Percentiles rank a stretch among this genome's conserved stretches.
These are phyloP conservation scores for Lutjanus erythropterus DNA, from an alignment of 2,113 vertebrate species.

Conservation along the genomic window DNA sequence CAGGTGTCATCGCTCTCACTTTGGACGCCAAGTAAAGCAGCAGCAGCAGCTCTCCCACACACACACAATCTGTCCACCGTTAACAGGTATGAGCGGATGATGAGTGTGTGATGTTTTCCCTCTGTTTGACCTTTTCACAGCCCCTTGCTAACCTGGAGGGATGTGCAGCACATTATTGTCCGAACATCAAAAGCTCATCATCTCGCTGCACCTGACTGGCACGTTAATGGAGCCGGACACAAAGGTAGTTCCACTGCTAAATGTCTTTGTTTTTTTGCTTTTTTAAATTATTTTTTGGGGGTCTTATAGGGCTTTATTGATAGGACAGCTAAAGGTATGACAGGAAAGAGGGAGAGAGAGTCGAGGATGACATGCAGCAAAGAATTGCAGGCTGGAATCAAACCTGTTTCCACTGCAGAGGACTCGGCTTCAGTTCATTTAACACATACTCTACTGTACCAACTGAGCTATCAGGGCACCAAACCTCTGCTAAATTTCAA, in stretches of 20 bases:
- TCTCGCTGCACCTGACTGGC: constrained; percentile 94
- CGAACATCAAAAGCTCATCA: constrained; percentile 92
- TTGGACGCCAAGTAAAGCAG: constrained; percentile 99
- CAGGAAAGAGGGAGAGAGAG: no score
- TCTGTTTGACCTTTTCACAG: constrained; percentile 78
- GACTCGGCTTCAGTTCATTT: no score
- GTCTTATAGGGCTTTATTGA: no score
- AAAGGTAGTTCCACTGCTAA: constrained; percentile 84
- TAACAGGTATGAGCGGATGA: not conserved
- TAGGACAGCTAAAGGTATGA: no score
- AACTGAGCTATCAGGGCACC: no score
- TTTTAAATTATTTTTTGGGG: no score
- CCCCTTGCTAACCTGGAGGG: constrained; percentile 96
- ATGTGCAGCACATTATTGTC: constrained; percentile 97
- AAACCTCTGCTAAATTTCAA: no score
- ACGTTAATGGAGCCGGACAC: constrained; percentile 94
- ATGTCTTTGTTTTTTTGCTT: no score
- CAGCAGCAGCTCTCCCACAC: constrained; percentile 48
- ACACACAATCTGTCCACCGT: constrained; percentile 17
- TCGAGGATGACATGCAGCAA: no score
- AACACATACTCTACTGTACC: no score
- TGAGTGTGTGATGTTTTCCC: constrained; percentile 23
- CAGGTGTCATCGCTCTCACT: constrained; percentile 94
- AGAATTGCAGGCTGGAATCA: no score
- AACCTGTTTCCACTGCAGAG: no score